Evolutionary conservation across 1,140 invertebrate species (phyloP).

Genomic region (Micrasema longulum): DNA sequence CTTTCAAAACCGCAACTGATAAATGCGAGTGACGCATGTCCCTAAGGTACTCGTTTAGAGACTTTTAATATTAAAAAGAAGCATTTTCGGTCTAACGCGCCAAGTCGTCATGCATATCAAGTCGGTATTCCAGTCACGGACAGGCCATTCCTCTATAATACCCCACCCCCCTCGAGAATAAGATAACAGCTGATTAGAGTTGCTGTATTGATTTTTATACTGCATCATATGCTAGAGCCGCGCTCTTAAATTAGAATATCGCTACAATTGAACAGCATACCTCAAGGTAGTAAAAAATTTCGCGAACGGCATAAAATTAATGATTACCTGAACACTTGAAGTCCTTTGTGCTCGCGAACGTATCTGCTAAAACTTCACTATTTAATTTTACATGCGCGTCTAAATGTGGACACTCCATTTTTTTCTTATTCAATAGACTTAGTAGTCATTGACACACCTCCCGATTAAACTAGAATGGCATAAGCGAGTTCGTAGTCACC

Average conservation of each 20-base stretch:
- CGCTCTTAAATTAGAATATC: constrained; percentile 22
- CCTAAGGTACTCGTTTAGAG: background rate
- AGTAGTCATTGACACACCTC: constrained; percentile 38
- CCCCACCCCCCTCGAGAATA: constrained; percentile 57
- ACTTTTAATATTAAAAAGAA: background rate
- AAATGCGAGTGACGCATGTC: background rate
- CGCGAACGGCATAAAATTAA: constrained; percentile 22
- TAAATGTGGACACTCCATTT: constrained; percentile 74
- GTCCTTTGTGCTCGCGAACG: constrained; percentile 63
- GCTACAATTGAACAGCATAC: background rate
- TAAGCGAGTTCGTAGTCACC: constrained; percentile 6
- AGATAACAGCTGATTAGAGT: constrained; percentile 67
- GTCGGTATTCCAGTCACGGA: constrained; percentile 56
- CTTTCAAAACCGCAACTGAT: constrained; percentile 7
- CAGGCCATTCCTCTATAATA: constrained; percentile 60
- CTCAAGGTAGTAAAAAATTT: background rate
- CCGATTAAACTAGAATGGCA: constrained; percentile 4
- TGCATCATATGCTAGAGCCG: constrained; percentile 40
- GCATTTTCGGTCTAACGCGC: constrained; percentile 39
- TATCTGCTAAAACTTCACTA: constrained; percentile 41
- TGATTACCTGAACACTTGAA: constrained; percentile 66
- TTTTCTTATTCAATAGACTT: constrained; percentile 41
- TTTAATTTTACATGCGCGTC: constrained; percentile 70
- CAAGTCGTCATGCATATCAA: constrained; percentile 54
- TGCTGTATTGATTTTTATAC: constrained; percentile 67